A percentile compares a stretch with the other conserved stretches of the same genome.
Conservation (phyloP, 2,888 invertebrate genomes). For the Nemotelus pantherinus region DNA sequence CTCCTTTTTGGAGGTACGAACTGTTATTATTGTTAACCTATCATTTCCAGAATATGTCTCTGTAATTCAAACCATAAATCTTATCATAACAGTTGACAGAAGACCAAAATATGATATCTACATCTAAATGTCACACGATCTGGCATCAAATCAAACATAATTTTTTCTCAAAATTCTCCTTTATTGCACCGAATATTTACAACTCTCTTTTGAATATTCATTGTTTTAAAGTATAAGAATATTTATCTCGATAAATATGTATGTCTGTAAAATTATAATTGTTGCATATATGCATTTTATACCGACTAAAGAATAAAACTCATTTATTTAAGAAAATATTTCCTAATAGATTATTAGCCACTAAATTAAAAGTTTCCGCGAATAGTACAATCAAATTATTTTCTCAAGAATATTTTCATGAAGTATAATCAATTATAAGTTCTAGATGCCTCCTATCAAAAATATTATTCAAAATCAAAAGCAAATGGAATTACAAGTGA, state of each 20-base stretch:
- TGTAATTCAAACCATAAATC: too few species aligned
- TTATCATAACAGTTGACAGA: too few species aligned
- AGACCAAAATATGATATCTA: too few species aligned
- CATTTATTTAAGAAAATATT: too few species aligned
- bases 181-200: slow-evolving; percentile 45
- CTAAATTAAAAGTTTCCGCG: too few species aligned
- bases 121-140: neutral
- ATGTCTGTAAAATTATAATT: neutral
- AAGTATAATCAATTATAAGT: neutral
- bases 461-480: neutral
- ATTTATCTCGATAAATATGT: slow-evolving; percentile 2
- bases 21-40: too few species aligned
- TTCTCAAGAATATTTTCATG: neutral
- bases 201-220: neutral
- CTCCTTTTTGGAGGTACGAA: too few species aligned
- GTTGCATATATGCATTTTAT: too few species aligned
- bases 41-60: too few species aligned
- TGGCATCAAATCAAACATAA: neutral
- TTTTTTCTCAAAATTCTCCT: slow-evolving; percentile 24
- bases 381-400: too few species aligned
- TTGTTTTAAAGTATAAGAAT: slow-evolving; percentile 5
- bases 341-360: too few species aligned
- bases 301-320: too few species aligned
- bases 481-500: neutral
- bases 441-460: neutral